Evolutionary conservation across 2,888 invertebrate genomes (phyloP), one percentile per base, ranked within the genome.

Genomic region (Beris chalybata): DNA sequence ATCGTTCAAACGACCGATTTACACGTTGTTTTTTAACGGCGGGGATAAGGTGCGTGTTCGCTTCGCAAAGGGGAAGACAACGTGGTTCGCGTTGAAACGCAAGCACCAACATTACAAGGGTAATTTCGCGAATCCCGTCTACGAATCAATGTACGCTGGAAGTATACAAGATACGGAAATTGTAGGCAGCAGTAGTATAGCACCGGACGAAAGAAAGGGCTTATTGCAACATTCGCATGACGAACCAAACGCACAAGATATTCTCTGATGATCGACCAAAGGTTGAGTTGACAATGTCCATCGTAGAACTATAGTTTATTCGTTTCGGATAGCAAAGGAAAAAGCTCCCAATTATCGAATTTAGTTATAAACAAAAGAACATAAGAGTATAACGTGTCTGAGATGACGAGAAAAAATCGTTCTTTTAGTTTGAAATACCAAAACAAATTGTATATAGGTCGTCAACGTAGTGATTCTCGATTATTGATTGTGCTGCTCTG

Each of bases 121-220:
- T 32, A 91, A 92, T 81, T 93, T 92, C 83, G 90, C 90, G 22
- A 93, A 93, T 82, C 93, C 93, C 0, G 90, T 93, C 54, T 93
- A 93, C 81, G 93, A 93, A 75, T 90, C 90, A 58, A 88, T 92
- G 83, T 92, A 90, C 80, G 83, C 84, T 15, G 80, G 80, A 64
- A 81, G 75, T 7, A 78, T 76, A 44, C 74, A 74, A 47, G 76
- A 76, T 59, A 44, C 74, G 75, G 3, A 73, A 74, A 32, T 75
- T 61, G 72, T 75, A 4, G 78, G 78, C 69, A 77, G 74, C 64
- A 74, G 76, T 38, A 77, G 77, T 68, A 78, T 75, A 45, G 81
- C 76, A 15, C 78, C 80, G 13, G 85, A 85, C 71, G 85, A 85
- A 74, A 81, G 85, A 58, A 83, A 85, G 67, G 83, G 84, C 4